These are phyloP conservation scores for Morpho helenor DNA, from an alignment of 2,888 invertebrate species.

Conservation along the genomic window DNA sequence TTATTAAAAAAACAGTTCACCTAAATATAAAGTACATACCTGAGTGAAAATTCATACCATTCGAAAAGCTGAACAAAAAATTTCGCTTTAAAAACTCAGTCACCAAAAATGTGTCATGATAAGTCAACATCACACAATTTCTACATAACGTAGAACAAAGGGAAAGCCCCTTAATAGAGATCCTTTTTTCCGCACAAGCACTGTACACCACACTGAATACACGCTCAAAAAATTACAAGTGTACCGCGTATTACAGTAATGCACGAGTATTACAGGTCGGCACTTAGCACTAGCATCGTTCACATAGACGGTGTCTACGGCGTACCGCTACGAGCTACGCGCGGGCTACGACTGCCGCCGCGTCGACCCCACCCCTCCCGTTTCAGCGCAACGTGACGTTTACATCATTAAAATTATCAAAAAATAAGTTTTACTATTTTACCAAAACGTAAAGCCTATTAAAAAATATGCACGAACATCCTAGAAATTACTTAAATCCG, in stretches of 20 bases:
- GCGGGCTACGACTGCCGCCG: constrained; percentile 68
- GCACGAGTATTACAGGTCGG: constrained; percentile 27
- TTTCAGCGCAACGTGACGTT: constrained; percentile 40
- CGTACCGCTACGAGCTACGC: constrained; percentile 68
- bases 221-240: constrained; percentile 24
- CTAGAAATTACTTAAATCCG: background rate
- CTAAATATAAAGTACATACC: constrained; percentile 20
- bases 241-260: constrained; percentile 22
- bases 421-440: constrained; percentile 26
- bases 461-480: background rate
- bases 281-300: constrained; percentile 21
- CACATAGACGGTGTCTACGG: constrained; percentile 28
- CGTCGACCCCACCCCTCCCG: constrained; percentile 52
- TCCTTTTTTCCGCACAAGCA: constrained; percentile 14
- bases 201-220: constrained; percentile 27
- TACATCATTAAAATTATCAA: constrained; percentile 31
- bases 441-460: constrained; percentile 9
- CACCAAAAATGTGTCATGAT: constrained; percentile 22
- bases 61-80: constrained; percentile 17
- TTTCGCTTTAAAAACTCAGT: constrained; percentile 20
- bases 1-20: background rate
- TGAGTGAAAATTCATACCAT: constrained; percentile 18
- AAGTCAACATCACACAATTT: constrained; percentile 20
- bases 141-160: constrained; percentile 17
- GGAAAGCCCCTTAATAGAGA: constrained; percentile 7